These are phyloP conservation scores for Pseudomyrmex pallidus DNA, from an alignment of 1,140 invertebrate genomes.

Conservation along the genomic window DNA sequence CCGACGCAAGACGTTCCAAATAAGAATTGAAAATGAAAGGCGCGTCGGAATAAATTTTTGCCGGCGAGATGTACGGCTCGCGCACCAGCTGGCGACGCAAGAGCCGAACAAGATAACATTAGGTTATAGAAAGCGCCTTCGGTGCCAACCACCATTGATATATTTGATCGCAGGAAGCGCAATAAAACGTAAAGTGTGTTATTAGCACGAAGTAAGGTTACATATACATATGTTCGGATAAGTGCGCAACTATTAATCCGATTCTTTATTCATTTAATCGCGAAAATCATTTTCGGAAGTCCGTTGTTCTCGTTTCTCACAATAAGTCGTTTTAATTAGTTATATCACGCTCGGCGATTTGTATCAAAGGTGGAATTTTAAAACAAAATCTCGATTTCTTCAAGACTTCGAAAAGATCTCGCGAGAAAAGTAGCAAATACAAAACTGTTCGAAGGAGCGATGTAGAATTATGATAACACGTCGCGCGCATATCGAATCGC, in stretches of 20 bases:
- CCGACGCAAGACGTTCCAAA: background rate
- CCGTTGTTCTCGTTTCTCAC: background rate
- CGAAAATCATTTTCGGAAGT: background rate
- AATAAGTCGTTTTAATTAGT: slow-evolving; percentile 5
- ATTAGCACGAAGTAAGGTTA: slow-evolving; percentile 31
- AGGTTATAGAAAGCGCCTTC: slow-evolving; percentile 36
- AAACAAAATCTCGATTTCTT: background rate
- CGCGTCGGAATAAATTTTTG: background rate
- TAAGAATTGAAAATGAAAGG: slow-evolving; percentile 48
- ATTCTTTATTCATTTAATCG: slow-evolving; percentile 2
- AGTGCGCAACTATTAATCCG: slow-evolving; percentile 5
- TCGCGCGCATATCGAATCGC: background rate
- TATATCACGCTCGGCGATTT: background rate
- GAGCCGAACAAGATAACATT: background rate
- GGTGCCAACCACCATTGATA: slow-evolving; percentile 34
- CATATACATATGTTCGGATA: background rate
- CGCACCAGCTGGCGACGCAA: background rate
- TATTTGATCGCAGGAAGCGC: slow-evolving; percentile 55
- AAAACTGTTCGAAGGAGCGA: background rate
- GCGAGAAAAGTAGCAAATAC: background rate
- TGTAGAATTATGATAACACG: background rate
- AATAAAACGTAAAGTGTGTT: slow-evolving; percentile 56
- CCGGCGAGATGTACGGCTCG: background rate
- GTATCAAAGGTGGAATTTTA: background rate
- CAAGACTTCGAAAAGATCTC: background rate